Evolutionary conservation across 1,140 invertebrate genomes (phyloP).

Genomic region (Saccostrea cuccullata): DNA sequence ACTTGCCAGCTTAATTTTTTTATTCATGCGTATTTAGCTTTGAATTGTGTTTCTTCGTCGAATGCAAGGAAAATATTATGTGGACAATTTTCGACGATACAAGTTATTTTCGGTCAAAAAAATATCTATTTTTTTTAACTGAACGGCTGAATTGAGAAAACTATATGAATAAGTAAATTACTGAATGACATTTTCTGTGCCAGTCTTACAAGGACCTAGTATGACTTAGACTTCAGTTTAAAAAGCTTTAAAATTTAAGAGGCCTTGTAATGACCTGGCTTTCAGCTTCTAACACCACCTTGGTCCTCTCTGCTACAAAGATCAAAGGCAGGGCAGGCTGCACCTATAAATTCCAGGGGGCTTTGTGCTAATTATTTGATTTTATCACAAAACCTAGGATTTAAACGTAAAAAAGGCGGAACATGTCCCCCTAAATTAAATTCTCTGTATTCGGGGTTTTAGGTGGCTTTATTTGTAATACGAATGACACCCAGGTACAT

Average conservation of each 20-base stretch:
- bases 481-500: not conserved
- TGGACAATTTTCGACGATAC: too few species aligned
- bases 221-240: not conserved
- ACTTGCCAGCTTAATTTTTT: too few species aligned
- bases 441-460: not conserved
- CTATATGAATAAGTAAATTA: too few species aligned
- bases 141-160: too few species aligned
- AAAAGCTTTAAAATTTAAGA: constrained; percentile 20
- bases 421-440: not conserved
- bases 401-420: not conserved
- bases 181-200: not conserved
- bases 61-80: too few species aligned
- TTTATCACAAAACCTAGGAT: constrained; percentile 19
- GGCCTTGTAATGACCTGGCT: constrained; percentile 4
- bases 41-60: too few species aligned
- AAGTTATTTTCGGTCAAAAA: too few species aligned
- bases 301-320: not conserved
- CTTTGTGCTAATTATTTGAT: constrained; percentile 29
- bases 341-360: not conserved
- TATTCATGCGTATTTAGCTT: too few species aligned
- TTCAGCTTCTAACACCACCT: not conserved
- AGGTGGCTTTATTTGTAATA: not conserved
- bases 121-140: too few species aligned
- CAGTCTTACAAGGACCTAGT: not conserved
- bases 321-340: not conserved